Evolutionary conservation across 2,888 invertebrate species (phyloP).

Genomic region (Odontothrips loti): DNA sequence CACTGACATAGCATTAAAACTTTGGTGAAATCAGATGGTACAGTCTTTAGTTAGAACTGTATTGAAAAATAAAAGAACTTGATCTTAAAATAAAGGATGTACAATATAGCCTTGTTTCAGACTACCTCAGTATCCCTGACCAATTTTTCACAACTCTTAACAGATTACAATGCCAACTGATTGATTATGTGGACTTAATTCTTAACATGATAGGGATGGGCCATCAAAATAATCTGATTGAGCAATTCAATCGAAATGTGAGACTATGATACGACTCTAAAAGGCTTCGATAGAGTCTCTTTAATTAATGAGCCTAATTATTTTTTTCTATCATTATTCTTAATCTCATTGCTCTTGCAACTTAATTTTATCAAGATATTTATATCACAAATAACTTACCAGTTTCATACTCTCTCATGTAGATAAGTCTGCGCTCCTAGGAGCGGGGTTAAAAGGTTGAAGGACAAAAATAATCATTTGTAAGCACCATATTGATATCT

Average conservation of each 20-base stretch:
- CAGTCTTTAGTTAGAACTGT: too few species aligned
- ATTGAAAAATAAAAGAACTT: too few species aligned
- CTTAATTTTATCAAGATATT: conserved; percentile 21
- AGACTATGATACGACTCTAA: neutral
- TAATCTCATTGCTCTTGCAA: neutral
- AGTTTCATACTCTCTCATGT: conserved; percentile 25
- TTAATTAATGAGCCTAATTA: conserved; percentile 20
- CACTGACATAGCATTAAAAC: too few species aligned
- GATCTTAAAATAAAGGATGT: too few species aligned
- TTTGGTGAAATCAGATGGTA: too few species aligned
- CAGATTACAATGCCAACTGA: too few species aligned
- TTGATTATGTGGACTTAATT: too few species aligned
- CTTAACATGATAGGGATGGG: neutral
- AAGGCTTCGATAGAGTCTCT: neutral
- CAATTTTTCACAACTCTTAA: too few species aligned
- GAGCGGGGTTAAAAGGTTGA: neutral
- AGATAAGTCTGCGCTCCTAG: neutral
- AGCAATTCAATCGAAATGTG: neutral
- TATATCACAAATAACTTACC: conserved; percentile 24
- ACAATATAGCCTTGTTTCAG: too few species aligned
- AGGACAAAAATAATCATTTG: neutral
- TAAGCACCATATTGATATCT: conserved; percentile 16
- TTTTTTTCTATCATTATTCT: neutral
- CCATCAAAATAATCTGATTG: neutral
- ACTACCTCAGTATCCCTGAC: too few species aligned